Base-by-base conservation (phyloP, 1,140 invertebrate genomes). In the Cryptotermes secundus region DNA sequence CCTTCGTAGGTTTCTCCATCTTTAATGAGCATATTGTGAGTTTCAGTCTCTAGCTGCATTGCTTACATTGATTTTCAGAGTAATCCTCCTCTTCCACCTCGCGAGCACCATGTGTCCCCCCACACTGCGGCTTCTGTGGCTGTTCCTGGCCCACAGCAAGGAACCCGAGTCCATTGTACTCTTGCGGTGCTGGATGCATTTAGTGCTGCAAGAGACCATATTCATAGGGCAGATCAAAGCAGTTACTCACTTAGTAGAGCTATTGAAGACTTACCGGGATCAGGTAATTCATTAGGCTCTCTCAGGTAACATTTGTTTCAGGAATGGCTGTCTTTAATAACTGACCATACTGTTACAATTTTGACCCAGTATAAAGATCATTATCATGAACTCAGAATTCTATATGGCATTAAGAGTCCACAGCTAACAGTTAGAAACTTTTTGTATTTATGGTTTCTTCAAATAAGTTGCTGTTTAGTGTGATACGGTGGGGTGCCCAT, bases 141-240 rank as follows among this genome's bases (percentile, higher is more conserved):
- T 2, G 83, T 14, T 36, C 36, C 49, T 31, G 34, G 59, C 3
- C 34, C 82, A 19, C 81, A 26, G 10, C 85, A 85, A 82, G 81
- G 72, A 85, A 84, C 53, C 14, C 79, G 84, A 82, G 86, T 88
- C 34, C 85, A 87, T 36, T 86, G 86, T 72, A 86, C 88, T 81
- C 85, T 93, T n/a, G 91, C 91, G 83, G 90, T 92, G 34, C 87
- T 93, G 31, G 92, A 93, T 85, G 92, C 92, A 7, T 93, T 93
- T 85, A 91, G 90, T 42, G 92, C 92, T 86, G 92, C 92, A 53
- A 89, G 90, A 82, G 92, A 93, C 80, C 91, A 92, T 85, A 87
- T 93, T 3, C 90, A 90, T 53, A 90, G 90, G 86, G 91, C 90
- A 14, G 91, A 92, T 85, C 89, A 91, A 84, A 89, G 91, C 24